Conservation (phyloP, 2,888 invertebrate genomes). For the Drosophila maculinotata region DNA sequence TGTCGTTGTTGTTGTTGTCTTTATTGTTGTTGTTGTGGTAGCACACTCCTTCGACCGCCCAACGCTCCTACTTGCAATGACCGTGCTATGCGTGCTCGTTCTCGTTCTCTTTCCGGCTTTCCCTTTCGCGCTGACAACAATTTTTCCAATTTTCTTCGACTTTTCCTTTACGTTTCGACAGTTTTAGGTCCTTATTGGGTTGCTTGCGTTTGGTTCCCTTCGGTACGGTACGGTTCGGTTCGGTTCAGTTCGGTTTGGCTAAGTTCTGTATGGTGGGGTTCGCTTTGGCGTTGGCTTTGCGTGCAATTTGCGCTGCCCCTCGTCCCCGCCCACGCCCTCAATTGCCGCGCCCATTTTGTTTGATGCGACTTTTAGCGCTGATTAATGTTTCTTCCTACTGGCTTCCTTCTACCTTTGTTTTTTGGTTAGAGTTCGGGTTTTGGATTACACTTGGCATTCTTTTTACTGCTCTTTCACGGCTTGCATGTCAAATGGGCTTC, state of each 20-base stretch:
- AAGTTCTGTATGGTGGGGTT: constrained; percentile 24
- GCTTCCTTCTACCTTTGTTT: constrained; percentile 30
- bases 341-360: constrained; percentile 66
- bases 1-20: constrained; percentile 16
- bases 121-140: constrained; percentile 49
- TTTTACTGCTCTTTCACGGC: constrained; percentile 47
- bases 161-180: constrained; percentile 71
- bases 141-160: constrained; percentile 75
- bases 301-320: constrained; percentile 53
- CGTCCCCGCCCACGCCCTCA: neutral
- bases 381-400: constrained; percentile 67
- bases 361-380: constrained; percentile 82
- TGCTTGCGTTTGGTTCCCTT: too few relatives aligned
- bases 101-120: constrained; percentile 18
- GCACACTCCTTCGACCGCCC: neutral
- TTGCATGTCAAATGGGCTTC: constrained; percentile 59
- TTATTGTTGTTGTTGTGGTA: constrained; percentile 15
- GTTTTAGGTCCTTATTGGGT: constrained; percentile 49
- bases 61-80: constrained; percentile 10
- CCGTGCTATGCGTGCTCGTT: constrained; percentile 26
- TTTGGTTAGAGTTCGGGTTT: constrained; percentile 23
- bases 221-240: too few relatives aligned
- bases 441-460: constrained; percentile 48
- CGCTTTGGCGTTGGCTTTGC: constrained; percentile 37
- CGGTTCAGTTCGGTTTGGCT: constrained; percentile 25